Evolutionary conservation across 2,888 invertebrate genomes (phyloP).

Genomic region (Ectropis crepuscularia): DNA sequence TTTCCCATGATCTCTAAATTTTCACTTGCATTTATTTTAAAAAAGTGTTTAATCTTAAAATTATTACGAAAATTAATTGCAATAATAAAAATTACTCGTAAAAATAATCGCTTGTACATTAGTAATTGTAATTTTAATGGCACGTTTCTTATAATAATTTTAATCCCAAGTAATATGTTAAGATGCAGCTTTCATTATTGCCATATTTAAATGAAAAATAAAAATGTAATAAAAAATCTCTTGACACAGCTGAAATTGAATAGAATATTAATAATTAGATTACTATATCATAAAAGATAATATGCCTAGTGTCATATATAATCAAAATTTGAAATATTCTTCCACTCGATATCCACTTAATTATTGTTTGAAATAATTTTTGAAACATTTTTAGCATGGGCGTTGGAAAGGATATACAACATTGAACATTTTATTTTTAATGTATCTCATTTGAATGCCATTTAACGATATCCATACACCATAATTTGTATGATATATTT

Average conservation of each 20-base stretch:
- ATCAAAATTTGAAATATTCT: constrained; percentile 23
- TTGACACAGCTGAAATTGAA: constrained; percentile 63
- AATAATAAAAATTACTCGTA: constrained; percentile 64
- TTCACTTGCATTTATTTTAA: constrained; percentile 72
- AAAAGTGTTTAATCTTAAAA: constrained; percentile 57
- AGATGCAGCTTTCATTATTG: constrained; percentile 68
- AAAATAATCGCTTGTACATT: constrained; percentile 70
- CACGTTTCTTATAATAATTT: constrained; percentile 68
- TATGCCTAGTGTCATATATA: constrained; percentile 24
- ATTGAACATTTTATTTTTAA: no score
- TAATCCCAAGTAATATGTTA: constrained; percentile 69
- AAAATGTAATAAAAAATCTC: constrained; percentile 64
- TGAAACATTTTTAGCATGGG: not conserved
- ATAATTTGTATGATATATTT: no score
- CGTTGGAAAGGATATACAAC: no score
- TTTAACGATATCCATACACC: no score
- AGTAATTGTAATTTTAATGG: constrained; percentile 67
- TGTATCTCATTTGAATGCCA: no score
- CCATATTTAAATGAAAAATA: constrained; percentile 57
- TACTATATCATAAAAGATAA: constrained; percentile 19
- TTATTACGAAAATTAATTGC: constrained; percentile 58
- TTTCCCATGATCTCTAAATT: constrained; percentile 78
- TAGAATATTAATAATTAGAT: constrained; percentile 59
- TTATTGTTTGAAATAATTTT: constrained; percentile 8
- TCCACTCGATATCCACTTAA: constrained; percentile 1